Evolutionary conservation across 2,797 vertebrate species (phyloP), one percentile per base, ranked within the genome.

Genomic region (Glyptemys insculpta): DNA sequence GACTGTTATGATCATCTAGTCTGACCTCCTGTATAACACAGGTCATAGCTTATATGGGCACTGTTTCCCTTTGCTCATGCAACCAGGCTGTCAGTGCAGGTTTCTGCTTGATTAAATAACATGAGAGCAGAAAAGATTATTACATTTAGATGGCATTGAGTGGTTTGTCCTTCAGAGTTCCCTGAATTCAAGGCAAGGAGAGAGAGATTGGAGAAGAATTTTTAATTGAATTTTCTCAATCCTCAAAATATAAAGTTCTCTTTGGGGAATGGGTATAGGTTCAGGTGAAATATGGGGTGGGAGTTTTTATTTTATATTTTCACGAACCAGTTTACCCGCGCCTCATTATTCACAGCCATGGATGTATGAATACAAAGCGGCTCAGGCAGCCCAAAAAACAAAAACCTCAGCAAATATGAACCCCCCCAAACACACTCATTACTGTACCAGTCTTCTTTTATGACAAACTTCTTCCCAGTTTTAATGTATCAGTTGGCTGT

Each of bases 51-150:
- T 80, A n/a, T 34, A n/a, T 52, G 72, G 2, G 78, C 56, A 47
- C 27, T 18, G 14, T 74, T 91, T 91, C 8, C 52, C 41, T 68
- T 87, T 57, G 2, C 29, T 53, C 4, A n/a, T 29, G 81, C 18
- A 78, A 29, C 74, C 7, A 80, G 4, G 16, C 37, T 16, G 16
- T 0, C 78, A 8, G 37, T 79, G 49, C 0, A 0, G 81, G 54
- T 79, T 14, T 84, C 37, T 81, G 8, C 4, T 34, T 89, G 27
- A 37, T 79, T 72, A 62, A 74, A 89, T 53, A 53, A 56, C 19
- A 12, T 3, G 2, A 85, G 19, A 27, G n/a, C 2, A n/a, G 6
- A 47, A 59, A 41, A 78, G 8, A 47, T 44, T 82, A 59, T 59
- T 34, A 31, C 6, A 49, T 12, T 59, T 31, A 47, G 56, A 31